These are phyloP conservation scores for Iselma pallidipennis DNA, from an alignment of 2,888 invertebrate species.

Conservation along the genomic window DNA sequence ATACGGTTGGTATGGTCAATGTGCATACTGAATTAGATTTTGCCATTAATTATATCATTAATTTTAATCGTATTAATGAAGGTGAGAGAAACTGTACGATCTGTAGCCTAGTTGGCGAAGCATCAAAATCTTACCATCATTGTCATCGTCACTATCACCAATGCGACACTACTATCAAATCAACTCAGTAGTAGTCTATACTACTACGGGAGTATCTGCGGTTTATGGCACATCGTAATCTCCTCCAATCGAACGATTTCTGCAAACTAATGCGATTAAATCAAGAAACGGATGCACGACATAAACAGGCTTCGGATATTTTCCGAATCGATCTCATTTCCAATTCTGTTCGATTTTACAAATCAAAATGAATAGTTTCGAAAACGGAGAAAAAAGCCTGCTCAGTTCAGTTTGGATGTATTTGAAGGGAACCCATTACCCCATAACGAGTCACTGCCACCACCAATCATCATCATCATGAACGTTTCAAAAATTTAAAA, in stretches of 20 bases:
- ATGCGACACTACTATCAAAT: not conserved
- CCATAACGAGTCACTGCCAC: too few relatives aligned
- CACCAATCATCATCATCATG: too few relatives aligned
- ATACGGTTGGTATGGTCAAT: too few relatives aligned
- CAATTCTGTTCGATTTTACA: not conserved
- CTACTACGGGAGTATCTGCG: slow-evolving; percentile 23
- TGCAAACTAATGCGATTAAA: slow-evolving; percentile 41
- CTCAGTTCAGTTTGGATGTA: not conserved
- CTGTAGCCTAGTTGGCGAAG: too few relatives aligned
- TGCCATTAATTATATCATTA: not conserved
- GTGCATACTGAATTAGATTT: not conserved
- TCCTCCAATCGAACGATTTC: slow-evolving; percentile 35
- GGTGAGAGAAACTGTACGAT: not conserved
- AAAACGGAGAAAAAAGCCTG: too few relatives aligned
- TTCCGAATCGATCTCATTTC: not conserved
- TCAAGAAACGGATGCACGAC: slow-evolving; percentile 33
- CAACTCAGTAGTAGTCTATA: not conserved
- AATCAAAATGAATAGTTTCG: slow-evolving; percentile 2
- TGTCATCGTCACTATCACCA: not conserved
- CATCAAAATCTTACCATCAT: not conserved
- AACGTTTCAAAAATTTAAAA: too few relatives aligned
- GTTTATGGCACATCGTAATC: slow-evolving; percentile 40
- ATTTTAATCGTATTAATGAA: not conserved
- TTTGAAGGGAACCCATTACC: too few relatives aligned
- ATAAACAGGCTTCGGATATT: slow-evolving; percentile 31